Base-by-base conservation (phyloP, 1,140 invertebrate species). In the Drosophila pallidifrons region DNA sequence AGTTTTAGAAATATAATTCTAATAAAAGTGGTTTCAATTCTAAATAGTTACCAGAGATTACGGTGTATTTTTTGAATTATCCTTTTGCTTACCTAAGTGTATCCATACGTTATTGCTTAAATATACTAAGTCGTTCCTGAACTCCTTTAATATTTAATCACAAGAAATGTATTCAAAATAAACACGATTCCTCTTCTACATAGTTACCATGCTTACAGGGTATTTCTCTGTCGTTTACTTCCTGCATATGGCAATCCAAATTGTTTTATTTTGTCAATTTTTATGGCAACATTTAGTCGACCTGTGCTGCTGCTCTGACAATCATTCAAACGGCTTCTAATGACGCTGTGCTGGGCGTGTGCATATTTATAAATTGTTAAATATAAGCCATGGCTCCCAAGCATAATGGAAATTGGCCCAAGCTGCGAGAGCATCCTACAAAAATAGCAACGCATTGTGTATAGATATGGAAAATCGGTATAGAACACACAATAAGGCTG, bases 381-480 rank as follows among this genome's bases (percentile, higher is more conserved):
- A 72, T 66, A 76, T 76, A 75, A 70, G 59, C 66, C 66, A 68
- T 60, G 47, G 71, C 35, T 68, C 47, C 38, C 38, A 10, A 46
- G 32, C 66, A 70, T 63, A 75, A 75, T 58, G 43, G 52, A 70
- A 69, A 75, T 70, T 63, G 61, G 61, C 51, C 41, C 28, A 16
- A 28, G 54, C 54, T 51, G 45, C 49, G 61, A 61, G 54, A 45
- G 71, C 71, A 47, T 67, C 58, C 52, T 28, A 71, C 70, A 30
- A 82, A 86, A 86, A 86, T 82, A 82, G 70, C 79, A 59, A 46
- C 61, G 72, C 57, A 82, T 83, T 89, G 83, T 87, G 83, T 87
- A 89, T 61, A 87, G 83, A 88, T 88, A 88, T 87, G 83, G 85
- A 87, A 87, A 87, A 88, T 89, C 77, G 80, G 64, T 54, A 65